phyloP scores from a whole-genome alignment of 2,888 invertebrate species.

The Drosophila differens region DNA sequence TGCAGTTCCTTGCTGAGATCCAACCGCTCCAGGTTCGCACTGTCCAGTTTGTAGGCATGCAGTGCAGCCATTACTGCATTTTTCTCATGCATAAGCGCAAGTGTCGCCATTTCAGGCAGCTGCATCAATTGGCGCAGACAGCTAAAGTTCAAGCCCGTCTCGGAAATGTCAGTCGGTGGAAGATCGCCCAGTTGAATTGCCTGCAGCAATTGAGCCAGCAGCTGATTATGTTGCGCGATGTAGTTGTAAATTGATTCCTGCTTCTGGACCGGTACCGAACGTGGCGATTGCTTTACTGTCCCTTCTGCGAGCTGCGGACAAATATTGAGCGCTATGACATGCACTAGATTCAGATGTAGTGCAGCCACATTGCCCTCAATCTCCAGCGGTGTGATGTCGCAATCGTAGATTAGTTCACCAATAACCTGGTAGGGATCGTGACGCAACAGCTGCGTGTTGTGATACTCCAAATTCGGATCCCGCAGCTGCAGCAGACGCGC shows the following conservation, averaged over 20 bases:
- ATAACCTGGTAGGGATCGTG: conserved; percentile 87
- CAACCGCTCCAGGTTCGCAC: conserved; percentile 52
- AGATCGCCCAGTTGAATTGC: conserved; percentile 63
- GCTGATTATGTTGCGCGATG: conserved; percentile 79
- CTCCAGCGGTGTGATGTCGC: conserved; percentile 88
- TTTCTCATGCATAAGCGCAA: conserved; percentile 66
- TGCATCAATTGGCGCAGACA: conserved; percentile 71
- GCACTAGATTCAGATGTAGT: conserved; percentile 90
- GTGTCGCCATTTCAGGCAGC: conserved; percentile 64
- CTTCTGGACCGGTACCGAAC: conserved; percentile 65
- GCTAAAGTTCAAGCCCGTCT: conserved; percentile 55
- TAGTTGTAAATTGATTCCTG: conserved; percentile 82
- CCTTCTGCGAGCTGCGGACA: conserved; percentile 87
- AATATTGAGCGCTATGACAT: conserved; percentile 90
- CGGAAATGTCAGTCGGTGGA: conserved; percentile 8
- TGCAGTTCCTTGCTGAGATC: conserved; percentile 50
- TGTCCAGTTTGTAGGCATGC: conserved; percentile 73
- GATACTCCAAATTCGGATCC: conserved; percentile 74
- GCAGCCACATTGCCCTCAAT: conserved; percentile 90
- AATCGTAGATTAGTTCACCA: conserved; percentile 89
- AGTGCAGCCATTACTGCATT: conserved; percentile 77
- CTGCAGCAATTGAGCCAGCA: conserved; percentile 80
- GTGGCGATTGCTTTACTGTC: conserved; percentile 8
- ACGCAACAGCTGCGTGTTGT: conserved; percentile 77
- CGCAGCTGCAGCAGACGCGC: conserved; percentile 84